Evolutionary conservation across 2,888 invertebrate species (phyloP), one percentile per base, ranked within the genome.

Genomic region (Augochlorella aurata): DNA sequence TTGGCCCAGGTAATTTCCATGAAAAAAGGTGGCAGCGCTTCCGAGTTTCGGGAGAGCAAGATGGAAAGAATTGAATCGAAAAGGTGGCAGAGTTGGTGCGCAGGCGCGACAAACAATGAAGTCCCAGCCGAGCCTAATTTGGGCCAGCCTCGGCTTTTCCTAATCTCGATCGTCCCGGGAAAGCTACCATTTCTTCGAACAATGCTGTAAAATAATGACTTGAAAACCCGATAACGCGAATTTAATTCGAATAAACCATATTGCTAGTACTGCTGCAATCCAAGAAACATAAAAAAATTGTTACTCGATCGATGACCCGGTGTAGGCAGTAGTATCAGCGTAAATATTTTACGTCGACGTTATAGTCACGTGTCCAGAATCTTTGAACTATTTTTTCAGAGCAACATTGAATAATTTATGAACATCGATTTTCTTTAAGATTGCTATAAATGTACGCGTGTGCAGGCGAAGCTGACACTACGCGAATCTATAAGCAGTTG

Each of bases 1-100:
- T 85, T 85, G 78, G 67, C 75, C 65, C 73, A 70, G 52, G 76
- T 74, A 67, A 83, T 87, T 87, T 87, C 79, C 80, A 87, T 78
- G 68, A 83, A 82, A 85, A 87, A 83, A 75, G 83, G 77, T 87
- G 81, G 74, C 79, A 70, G 67, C 67, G 52, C 63, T 66, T 77
- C 70, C 45, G 47, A 68, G 72, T 77, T 81, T 65, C 63, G 29
- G 50, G 16, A 38, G 21, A 67, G 45, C 21, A 16, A 58, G 45
- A 63, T 71, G 65, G 24, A n/a, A 18, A 38, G 69, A 76, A 81
- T 87, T 87, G 79, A 87, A 74, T 21, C 52, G 58, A 82, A 38
- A 82, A 50, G 29, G 2, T 75, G 65, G 16, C 12, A 45, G 66
- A 50, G 45, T 29, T 29, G 50, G 5, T 52, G 52, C 71, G 24